Percentiles rank a stretch among this genome's conserved stretches.
These are phyloP conservation scores for Antidorcas marsupialis DNA, from an alignment of 2,113 vertebrate genomes.

Conservation along the genomic window DNA sequence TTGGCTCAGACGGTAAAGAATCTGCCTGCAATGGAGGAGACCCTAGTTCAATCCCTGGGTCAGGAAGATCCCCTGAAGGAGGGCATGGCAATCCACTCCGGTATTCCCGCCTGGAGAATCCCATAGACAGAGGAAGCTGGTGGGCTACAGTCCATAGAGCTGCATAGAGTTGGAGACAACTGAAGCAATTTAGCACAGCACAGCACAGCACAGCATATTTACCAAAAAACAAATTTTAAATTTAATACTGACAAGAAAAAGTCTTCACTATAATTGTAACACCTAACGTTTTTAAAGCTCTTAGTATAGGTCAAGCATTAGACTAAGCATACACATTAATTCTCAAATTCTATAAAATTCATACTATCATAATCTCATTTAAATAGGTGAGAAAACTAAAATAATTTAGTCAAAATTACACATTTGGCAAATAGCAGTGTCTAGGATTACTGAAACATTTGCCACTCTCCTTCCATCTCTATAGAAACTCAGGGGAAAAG, in stretches of 20 bases:
- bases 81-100: neutral
- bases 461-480: neutral
- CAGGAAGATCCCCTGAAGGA: neutral
- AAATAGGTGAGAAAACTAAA: neutral
- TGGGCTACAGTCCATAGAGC: neutral
- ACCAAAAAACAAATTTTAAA: neutral
- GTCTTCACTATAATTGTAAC: neutral
- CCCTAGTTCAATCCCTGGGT: neutral
- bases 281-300: neutral
- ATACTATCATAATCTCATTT: neutral
- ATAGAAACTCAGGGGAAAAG: neutral
- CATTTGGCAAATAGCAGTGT: neutral
- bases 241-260: neutral
- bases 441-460: neutral
- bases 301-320: neutral
- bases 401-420: neutral
- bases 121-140: neutral
- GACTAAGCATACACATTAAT: neutral
- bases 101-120: neutral
- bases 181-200: neutral
- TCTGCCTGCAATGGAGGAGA: neutral
- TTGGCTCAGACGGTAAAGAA: accelerated
- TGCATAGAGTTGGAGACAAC: neutral
- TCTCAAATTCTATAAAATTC: neutral
- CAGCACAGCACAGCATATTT: neutral